Conservation (phyloP, 1,140 invertebrate genomes). For the Piezodorus guildinii region DNA sequence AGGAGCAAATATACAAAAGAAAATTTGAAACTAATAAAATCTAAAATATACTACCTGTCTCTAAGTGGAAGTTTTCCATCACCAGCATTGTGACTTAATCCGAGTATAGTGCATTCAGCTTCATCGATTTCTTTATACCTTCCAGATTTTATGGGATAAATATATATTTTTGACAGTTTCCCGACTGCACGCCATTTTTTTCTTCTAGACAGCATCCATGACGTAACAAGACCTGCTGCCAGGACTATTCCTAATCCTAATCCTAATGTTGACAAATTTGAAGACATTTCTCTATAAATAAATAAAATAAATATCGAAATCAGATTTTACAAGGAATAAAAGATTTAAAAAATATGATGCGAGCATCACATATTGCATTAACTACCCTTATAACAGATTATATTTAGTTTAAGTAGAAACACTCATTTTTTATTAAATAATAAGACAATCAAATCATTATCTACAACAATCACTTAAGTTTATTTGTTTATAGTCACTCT, state of each 20-base stretch:
- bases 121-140: neutral
- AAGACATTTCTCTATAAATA: neutral
- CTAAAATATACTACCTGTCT: conserved; percentile 13
- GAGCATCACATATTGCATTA: too few relatives aligned
- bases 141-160: conserved; percentile 17
- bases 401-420: too few relatives aligned
- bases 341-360: too few relatives aligned
- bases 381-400: too few relatives aligned
- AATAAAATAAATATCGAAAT: too few relatives aligned
- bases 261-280: neutral
- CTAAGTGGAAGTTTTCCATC: neutral
- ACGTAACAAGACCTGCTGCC: neutral
- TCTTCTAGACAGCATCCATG: neutral
- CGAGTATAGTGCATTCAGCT: conserved; percentile 11
- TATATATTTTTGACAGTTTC: neutral
- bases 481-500: too few relatives aligned
- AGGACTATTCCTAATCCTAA: neutral
- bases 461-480: too few relatives aligned
- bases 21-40: too few relatives aligned
- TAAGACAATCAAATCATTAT: too few relatives aligned
- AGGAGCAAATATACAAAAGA: too few relatives aligned
- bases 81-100: neutral
- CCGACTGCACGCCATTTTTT: conserved; percentile 8
- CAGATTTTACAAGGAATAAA: too few relatives aligned
- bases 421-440: too few relatives aligned